These are phyloP conservation scores for Epirrhoe alternata DNA, from an alignment of 2,888 invertebrate genomes.

Conservation along the genomic window DNA sequence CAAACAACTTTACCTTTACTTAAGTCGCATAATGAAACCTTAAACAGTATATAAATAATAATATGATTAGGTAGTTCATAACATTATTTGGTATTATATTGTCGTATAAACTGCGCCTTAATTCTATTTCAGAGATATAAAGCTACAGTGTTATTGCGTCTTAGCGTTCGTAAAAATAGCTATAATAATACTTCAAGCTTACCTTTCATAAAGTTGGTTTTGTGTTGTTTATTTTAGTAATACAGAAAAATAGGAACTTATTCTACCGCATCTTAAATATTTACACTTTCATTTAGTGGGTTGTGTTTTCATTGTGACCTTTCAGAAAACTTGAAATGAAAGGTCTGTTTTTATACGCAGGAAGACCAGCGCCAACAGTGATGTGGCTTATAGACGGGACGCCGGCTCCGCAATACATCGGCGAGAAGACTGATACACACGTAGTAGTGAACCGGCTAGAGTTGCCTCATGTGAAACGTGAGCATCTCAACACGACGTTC, in stretches of 20 bases:
- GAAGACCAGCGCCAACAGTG: conserved; percentile 93
- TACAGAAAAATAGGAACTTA: neutral
- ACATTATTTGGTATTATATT: conserved; percentile 8
- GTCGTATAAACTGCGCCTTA: conserved; percentile 1
- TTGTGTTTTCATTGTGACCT: neutral
- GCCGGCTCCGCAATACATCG: conserved; percentile 88
- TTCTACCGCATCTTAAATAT: neutral
- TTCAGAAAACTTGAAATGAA: neutral
- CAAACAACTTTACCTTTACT: conserved; percentile 24
- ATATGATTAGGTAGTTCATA: conserved; percentile 5
- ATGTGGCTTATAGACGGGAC: conserved; percentile 92
- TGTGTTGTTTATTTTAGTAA: neutral
- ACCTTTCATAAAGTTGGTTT: conserved; percentile 4
- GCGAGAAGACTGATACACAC: conserved; percentile 88
- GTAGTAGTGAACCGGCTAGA: conserved; percentile 92
- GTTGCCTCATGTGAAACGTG: conserved; percentile 89
- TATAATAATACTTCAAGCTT: conserved; percentile 4
- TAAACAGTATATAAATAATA: conserved; percentile 10
- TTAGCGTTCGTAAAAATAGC: conserved; percentile 11
- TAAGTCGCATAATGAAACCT: conserved; percentile 17
- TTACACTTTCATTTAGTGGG: neutral
- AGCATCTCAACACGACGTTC: conserved; percentile 93
- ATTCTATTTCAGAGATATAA: neutral
- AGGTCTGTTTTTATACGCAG: conserved; percentile 70
- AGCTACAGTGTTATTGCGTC: neutral